Conservation (phyloP, 53 echinoderm and acorn worm genomes). For the Luidia sarsii region DNA sequence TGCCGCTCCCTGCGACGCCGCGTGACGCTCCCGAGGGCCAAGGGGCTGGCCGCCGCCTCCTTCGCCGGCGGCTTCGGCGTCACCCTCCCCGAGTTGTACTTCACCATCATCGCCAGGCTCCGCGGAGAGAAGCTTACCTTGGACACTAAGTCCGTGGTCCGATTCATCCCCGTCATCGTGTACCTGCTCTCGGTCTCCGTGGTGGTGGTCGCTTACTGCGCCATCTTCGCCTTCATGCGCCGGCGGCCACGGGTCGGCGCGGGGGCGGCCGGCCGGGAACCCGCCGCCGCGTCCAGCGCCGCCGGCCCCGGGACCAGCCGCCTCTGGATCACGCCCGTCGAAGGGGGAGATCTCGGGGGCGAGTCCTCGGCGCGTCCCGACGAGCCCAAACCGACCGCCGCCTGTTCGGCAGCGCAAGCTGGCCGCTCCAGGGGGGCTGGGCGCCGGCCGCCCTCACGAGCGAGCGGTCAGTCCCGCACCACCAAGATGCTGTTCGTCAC, state of each 20-base stretch:
- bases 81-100: neutral
- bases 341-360: too few species aligned
- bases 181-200: neutral
- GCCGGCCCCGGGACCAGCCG: too few species aligned
- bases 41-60: neutral
- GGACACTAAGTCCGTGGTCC: neutral
- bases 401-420: neutral
- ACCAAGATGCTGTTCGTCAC: slow-evolving; percentile 20
- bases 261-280: neutral
- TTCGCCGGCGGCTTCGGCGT: neutral
- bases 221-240: neutral
- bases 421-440: neutral
- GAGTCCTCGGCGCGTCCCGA: too few species aligned
- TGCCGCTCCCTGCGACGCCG: neutral
- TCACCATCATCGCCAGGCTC: neutral
- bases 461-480: neutral
- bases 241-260: neutral
- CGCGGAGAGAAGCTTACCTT: too few species aligned
- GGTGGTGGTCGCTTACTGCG: neutral
- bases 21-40: neutral
- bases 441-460: neutral
- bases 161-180: neutral
- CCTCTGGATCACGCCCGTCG: too few species aligned
- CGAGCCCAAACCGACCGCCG: too few species aligned
- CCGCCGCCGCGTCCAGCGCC: too few species aligned